These are phyloP conservation scores for Actenoides hombroni DNA, from an alignment of 2,113 vertebrate species.

Conservation along the genomic window DNA sequence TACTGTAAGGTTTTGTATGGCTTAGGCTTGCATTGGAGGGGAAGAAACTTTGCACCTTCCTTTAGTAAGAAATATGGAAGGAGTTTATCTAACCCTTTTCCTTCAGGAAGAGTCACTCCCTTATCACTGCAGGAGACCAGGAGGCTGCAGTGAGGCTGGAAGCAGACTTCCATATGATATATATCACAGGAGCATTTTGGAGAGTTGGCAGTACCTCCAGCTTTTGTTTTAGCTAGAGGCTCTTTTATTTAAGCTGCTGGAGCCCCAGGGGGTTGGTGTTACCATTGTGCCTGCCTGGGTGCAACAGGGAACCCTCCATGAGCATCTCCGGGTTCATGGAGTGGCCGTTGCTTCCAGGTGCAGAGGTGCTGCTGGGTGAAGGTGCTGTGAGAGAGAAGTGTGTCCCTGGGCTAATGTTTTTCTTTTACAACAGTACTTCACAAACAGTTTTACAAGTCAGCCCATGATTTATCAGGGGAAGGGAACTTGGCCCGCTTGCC, in stretches of 20 bases:
- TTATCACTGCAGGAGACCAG: neutral
- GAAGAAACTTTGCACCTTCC: neutral
- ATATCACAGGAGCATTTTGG: neutral
- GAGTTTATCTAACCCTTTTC: neutral
- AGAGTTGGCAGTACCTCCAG: neutral
- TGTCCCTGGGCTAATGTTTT: neutral
- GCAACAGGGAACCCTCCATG: neutral
- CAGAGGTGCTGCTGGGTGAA: neutral
- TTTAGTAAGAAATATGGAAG: neutral
- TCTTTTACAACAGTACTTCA: neutral
- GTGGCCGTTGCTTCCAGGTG: accelerated
- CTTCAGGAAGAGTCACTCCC: neutral
- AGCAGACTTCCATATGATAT: neutral
- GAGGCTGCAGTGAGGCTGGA: neutral
- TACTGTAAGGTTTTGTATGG: neutral
- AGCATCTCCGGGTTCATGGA: neutral
- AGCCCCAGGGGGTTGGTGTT: neutral
- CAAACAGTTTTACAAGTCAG: neutral
- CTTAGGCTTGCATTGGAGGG: neutral
- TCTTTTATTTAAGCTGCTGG: neutral
- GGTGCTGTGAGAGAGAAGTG: neutral
- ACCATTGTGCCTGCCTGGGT: neutral
- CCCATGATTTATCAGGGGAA: neutral
- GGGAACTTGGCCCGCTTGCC: neutral
- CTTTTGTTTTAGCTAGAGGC: neutral